Conservation (phyloP, 53 echinoderm and acorn worm species). For the Echinarachnius parma region DNA sequence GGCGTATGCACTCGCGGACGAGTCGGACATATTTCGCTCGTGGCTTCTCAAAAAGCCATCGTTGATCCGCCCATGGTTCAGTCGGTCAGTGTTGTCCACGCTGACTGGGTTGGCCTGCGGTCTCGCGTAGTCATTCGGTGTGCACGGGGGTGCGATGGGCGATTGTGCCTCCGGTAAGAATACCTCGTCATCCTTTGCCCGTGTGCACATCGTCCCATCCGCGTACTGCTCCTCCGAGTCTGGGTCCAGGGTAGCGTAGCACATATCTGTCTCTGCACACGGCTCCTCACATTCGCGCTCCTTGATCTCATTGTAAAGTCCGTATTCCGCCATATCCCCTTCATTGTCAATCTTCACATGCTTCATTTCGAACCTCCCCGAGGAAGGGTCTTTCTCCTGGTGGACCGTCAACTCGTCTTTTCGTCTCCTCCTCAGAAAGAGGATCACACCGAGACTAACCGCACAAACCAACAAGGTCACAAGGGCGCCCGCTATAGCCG, state of each 20-base stretch:
- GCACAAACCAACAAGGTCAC: slow-evolving; percentile 24
- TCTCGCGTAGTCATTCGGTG: slow-evolving; percentile 38
- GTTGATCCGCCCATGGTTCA: background rate
- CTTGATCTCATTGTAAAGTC: too few relatives aligned
- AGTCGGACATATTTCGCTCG: slow-evolving; percentile 9
- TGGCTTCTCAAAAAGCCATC: background rate
- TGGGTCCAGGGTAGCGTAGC: slow-evolving; percentile 21
- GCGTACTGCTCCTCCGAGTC: background rate
- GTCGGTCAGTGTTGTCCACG: background rate
- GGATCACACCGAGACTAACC: background rate
- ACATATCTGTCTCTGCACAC: background rate
- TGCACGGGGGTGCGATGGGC: slow-evolving; percentile 6
- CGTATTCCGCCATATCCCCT: background rate
- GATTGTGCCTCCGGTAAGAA: too few relatives aligned
- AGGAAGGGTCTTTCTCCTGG: too few relatives aligned
- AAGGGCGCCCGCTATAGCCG: slow-evolving; percentile 25
- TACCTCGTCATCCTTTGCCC: too few relatives aligned
- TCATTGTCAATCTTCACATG: background rate
- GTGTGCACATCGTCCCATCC: background rate
- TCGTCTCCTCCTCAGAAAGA: slow-evolving; percentile 17
- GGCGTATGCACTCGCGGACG: slow-evolving; percentile 36
- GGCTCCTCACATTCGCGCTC: too few relatives aligned
- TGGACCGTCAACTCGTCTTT: background rate
- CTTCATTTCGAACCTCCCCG: background rate
- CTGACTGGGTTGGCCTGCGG: slow-evolving; percentile 1